These are phyloP conservation scores for Ceratosolen solmsi DNA, from an alignment of 1,140 invertebrate genomes.

Conservation along the genomic window DNA sequence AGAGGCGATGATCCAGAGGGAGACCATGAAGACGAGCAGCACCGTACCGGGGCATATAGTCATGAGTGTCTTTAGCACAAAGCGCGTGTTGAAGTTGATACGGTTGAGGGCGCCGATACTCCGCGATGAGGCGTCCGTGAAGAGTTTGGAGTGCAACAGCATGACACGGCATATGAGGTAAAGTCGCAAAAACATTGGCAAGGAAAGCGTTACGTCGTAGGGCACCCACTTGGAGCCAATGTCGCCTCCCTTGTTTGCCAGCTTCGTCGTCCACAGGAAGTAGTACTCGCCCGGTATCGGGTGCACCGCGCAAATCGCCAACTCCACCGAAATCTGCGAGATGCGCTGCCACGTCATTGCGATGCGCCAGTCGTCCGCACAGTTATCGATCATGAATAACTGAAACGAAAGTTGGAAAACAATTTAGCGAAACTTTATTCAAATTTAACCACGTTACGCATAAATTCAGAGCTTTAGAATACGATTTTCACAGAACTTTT, in stretches of 20 bases:
- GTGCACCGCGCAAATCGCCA: slow-evolving; percentile 96
- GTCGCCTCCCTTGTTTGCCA: slow-evolving; percentile 91
- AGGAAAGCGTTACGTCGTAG: slow-evolving; percentile 95
- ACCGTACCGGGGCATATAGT: slow-evolving; percentile 99
- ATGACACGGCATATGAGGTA: slow-evolving; percentile 99
- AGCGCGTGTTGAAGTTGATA: slow-evolving; percentile 99
- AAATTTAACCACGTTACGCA: neutral
- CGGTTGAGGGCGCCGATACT: slow-evolving; percentile 98
- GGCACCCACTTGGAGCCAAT: slow-evolving; percentile 90
- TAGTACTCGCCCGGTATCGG: slow-evolving; percentile 97
- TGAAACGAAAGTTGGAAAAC: slow-evolving; percentile 71
- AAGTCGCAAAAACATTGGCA: slow-evolving; percentile 99
- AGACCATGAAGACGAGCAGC: slow-evolving; percentile 98
- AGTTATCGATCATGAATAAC: slow-evolving; percentile 99
- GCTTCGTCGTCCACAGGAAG: slow-evolving; percentile 96
- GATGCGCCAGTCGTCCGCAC: slow-evolving; percentile 99
- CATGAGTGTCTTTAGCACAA: slow-evolving; percentile 99
- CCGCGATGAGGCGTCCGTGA: slow-evolving; percentile 96
- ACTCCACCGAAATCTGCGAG: slow-evolving; percentile 92
- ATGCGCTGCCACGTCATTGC: slow-evolving; percentile 98
- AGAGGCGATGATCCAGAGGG: slow-evolving; percentile 98
- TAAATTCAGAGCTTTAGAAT: neutral
- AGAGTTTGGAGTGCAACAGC: slow-evolving; percentile 98
- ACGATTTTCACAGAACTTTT: too few species aligned
- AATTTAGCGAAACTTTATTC: neutral